A percentile compares a stretch with the other conserved stretches of the same genome.
Conservation (phyloP, 2,797 vertebrate genomes). For the Lepidocolaptes lacrymiger region DNA sequence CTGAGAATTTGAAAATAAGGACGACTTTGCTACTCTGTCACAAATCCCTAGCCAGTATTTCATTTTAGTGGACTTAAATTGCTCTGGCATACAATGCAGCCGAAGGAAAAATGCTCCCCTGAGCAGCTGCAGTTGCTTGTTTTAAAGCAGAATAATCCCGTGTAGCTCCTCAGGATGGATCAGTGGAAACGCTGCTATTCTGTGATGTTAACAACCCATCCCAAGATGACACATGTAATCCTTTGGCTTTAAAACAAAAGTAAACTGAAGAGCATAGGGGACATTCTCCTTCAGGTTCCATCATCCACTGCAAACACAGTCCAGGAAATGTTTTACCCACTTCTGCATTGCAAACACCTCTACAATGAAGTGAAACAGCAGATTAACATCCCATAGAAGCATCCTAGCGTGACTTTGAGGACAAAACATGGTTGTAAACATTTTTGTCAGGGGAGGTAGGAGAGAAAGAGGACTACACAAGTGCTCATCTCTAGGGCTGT, state of each 20-base stretch:
- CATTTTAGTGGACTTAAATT: constrained; percentile 40
- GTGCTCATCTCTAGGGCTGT: not conserved
- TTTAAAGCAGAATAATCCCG: constrained; percentile 22
- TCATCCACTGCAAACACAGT: not conserved
- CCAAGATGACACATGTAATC: constrained; percentile 35
- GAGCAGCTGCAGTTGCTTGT: not conserved
- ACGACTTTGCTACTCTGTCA: constrained; percentile 18
- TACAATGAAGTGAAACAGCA: not conserved
- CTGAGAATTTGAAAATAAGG: not conserved
- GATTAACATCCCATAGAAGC: not conserved
- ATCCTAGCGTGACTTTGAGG: not conserved
- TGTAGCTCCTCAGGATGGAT: constrained; percentile 38
- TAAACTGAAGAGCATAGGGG: not conserved
- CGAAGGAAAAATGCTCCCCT: not conserved
- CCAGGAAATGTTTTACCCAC: not conserved
- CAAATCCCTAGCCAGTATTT: constrained; percentile 47
- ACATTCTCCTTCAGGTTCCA: not conserved
- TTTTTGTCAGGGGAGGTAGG: not conserved
- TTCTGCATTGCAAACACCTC: not conserved
- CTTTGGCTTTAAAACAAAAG: constrained; percentile 20
- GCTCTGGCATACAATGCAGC: not conserved
- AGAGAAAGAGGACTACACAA: not conserved
- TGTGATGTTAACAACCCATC: constrained; percentile 20
- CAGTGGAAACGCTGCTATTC: not conserved
- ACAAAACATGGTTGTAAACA: not conserved